A percentile compares a stretch with the other conserved stretches of the same genome.
Conservation (phyloP, 37 sponge, comb jelly and placozoan species). For the Crambe crambe region DNA sequence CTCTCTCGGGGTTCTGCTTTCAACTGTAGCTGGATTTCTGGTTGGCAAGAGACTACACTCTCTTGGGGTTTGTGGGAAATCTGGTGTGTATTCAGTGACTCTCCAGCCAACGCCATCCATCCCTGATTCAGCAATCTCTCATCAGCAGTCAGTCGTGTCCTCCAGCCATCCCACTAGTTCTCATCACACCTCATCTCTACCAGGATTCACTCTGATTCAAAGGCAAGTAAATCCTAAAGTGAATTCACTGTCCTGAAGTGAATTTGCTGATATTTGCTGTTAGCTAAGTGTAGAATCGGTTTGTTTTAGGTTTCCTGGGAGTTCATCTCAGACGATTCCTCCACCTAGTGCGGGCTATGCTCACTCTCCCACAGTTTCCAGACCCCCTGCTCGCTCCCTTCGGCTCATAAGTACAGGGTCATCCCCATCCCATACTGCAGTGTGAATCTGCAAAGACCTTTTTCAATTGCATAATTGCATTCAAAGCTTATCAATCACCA, state of each 20-base stretch:
- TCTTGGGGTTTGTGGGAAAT: constrained; percentile 26
- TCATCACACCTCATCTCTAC: not conserved
- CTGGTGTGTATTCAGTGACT: constrained; percentile 24
- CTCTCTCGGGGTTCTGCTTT: not conserved
- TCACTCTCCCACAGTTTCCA: not conserved
- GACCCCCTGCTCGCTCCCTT: not conserved
- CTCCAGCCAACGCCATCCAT: not conserved
- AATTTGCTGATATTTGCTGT: too few relatives aligned
- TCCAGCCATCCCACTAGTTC: not conserved
- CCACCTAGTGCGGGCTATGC: not conserved
- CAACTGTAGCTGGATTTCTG: not conserved
- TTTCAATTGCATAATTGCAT: not conserved
- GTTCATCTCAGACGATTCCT: not conserved
- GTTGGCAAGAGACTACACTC: constrained; percentile 19
- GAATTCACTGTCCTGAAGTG: too few relatives aligned
- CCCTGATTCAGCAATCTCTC: not conserved
- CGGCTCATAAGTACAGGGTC: not conserved
- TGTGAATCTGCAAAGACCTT: not conserved
- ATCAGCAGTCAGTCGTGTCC: not conserved
- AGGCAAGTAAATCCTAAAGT: too few relatives aligned
- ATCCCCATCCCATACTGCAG: not conserved
- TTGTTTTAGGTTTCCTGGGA: not conserved
- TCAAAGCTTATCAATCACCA: not conserved
- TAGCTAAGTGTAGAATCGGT: too few relatives aligned
- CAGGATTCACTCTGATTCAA: not conserved